phyloP scores from a whole-genome alignment of 2,888 invertebrate genomes.

The Drosophila nigricruria region DNA sequence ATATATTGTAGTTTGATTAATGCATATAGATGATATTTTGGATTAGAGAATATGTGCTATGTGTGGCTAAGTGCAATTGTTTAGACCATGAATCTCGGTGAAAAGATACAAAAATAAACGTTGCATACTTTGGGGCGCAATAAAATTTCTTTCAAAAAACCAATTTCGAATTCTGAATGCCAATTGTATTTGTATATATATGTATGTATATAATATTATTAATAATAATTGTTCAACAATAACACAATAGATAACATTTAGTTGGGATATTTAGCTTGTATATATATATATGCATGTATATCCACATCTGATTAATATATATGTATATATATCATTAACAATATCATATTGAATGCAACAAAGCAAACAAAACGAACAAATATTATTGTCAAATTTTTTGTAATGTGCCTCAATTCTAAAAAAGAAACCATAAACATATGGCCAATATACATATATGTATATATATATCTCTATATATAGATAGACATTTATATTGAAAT shows the following conservation, averaged over 20 bases:
- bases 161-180: constrained; percentile 23
- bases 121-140: constrained; percentile 33
- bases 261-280: constrained; percentile 10
- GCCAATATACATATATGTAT: not conserved
- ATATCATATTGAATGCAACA: constrained; percentile 40
- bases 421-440: constrained; percentile 10
- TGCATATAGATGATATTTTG: not conserved
- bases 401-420: constrained; percentile 15
- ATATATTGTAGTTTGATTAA: constrained; percentile 7
- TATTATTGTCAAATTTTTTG: constrained; percentile 56
- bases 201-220: constrained; percentile 9
- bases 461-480: not conserved
- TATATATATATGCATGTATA: constrained; percentile 13
- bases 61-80: not conserved
- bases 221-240: constrained; percentile 42
- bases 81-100: not conserved
- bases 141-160: not conserved
- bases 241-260: constrained; percentile 43
- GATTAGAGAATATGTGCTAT: not conserved
- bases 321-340: constrained; percentile 29
- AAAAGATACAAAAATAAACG: not conserved
- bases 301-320: constrained; percentile 5
- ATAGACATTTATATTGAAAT: not conserved
- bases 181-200: constrained; percentile 33
- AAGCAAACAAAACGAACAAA: constrained; percentile 39